Base-by-base conservation (phyloP, 2,888 invertebrate genomes). In the Patella caerulea region DNA sequence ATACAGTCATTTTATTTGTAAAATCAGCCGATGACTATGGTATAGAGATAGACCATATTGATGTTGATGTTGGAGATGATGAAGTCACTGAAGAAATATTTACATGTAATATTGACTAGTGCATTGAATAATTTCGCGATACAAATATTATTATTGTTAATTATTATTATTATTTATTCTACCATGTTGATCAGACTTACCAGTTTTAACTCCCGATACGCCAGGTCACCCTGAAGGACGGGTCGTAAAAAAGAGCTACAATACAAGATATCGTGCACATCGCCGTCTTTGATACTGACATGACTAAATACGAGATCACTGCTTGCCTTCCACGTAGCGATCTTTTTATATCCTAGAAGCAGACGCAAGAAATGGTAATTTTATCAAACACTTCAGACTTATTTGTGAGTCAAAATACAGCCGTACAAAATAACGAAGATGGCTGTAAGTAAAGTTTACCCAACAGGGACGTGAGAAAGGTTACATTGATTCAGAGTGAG, bases 191-290 rank as follows among this genome's bases (percentile, higher is more conserved):
- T 78, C 53, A 74, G 69, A 4, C 73, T 59, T 73, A 34, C 5
- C 5, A 34, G 34, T 34, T 34, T 5, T 34, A 34, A 34, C 4
- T 34, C 34, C 45, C 9, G 45, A 45, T 0, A 45, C 45, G 3
- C 54, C 24, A 19, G 73, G 65, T 29, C 78, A 12, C n/a, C 29
- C 17, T 19, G 72, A 74, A 15, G 80, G 78, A 15, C 72, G 65
- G 2, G 74, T 81, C 14, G 52, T 74, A 45, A 85, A 87, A 71
- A 80, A 81, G 24, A 86, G 85, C 7, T 85, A 84, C 77, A 82
- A 82, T 24, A 87, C 87, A 1, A 14, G 86, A 87, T 74, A 87
- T 86, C 74, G 81, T 87, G 12, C 12, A 86, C 72, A 79, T 87
- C 11, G 85, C 87, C 2, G 74, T 87, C n/a, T 86, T 83, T 71